Conservation (phyloP, 1,140 invertebrate species). For the Drosophila burlai region DNA sequence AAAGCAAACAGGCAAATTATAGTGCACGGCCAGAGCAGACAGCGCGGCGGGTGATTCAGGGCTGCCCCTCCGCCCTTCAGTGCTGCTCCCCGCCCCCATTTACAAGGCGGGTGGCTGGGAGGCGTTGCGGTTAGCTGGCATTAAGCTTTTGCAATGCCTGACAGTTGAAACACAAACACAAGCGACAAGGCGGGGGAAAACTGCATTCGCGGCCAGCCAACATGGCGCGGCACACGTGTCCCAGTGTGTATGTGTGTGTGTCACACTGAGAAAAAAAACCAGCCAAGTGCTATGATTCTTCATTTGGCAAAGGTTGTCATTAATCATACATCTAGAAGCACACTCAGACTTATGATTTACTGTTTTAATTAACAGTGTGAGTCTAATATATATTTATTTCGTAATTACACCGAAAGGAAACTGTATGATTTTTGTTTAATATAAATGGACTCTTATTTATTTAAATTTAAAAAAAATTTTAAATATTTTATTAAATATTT, state of each 20-base stretch:
- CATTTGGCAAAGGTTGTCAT: not conserved
- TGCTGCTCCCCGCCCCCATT: not conserved
- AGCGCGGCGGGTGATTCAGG: conserved; percentile 69
- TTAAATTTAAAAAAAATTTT: no score
- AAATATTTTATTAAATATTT: not conserved
- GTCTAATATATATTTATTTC: conserved; percentile 10
- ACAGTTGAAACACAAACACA: conserved; percentile 60
- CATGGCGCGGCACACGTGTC: conserved; percentile 75
- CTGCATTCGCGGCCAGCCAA: conserved; percentile 72
- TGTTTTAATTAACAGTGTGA: conserved; percentile 7
- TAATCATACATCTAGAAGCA: not conserved
- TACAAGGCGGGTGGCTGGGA: not conserved
- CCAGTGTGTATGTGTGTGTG: conserved; percentile 24
- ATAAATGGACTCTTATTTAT: no score
- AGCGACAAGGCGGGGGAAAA: conserved; percentile 24
- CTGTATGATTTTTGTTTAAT: no score
- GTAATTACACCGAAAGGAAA: not conserved
- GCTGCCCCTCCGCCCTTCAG: conserved; percentile 8
- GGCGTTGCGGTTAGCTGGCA: conserved; percentile 68
- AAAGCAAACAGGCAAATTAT: conserved; percentile 70
- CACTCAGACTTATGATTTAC: not conserved
- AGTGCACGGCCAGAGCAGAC: conserved; percentile 72
- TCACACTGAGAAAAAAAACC: conserved; percentile 10
- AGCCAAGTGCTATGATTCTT: conserved; percentile 1
- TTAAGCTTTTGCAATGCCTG: conserved; percentile 75